phyloP scores from a whole-genome alignment of 2,797 vertebrate genomes.

The Notamacropus eugenii region DNA sequence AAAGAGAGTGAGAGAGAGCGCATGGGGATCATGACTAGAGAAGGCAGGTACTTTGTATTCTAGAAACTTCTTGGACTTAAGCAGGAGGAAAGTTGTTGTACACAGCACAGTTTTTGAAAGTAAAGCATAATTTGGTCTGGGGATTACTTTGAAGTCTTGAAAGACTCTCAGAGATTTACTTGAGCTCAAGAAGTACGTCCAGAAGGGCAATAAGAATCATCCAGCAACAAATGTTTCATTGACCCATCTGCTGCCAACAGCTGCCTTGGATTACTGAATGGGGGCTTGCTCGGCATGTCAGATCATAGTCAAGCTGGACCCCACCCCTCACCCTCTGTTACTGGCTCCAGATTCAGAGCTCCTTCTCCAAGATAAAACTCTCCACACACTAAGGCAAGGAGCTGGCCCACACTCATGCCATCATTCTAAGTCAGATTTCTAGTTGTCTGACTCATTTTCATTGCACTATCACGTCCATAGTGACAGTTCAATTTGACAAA shows the following conservation, averaged over 20 bases:
- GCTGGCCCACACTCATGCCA: neutral
- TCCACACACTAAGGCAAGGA: neutral
- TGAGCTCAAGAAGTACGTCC: neutral
- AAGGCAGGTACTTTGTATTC: slow-evolving; percentile 10
- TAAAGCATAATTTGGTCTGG: neutral
- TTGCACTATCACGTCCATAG: neutral
- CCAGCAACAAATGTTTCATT: neutral
- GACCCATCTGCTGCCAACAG: neutral
- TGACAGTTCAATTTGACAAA: neutral
- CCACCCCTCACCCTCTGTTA: neutral
- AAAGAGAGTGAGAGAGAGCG: too few relatives aligned
- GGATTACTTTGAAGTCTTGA: neutral
- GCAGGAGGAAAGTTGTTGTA: neutral
- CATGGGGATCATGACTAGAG: neutral
- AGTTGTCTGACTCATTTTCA: neutral
- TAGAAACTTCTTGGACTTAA: slow-evolving; percentile 14
- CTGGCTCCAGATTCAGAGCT: neutral
- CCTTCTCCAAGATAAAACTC: neutral
- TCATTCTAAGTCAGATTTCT: neutral
- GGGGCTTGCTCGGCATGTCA: neutral
- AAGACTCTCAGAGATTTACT: neutral
- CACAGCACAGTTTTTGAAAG: neutral
- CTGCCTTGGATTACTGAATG: neutral
- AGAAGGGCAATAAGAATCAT: neutral
- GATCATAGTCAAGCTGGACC: neutral